Evolutionary conservation across 2,797 vertebrate species (phyloP).

Genomic region (Adrianichthys oophorus): DNA sequence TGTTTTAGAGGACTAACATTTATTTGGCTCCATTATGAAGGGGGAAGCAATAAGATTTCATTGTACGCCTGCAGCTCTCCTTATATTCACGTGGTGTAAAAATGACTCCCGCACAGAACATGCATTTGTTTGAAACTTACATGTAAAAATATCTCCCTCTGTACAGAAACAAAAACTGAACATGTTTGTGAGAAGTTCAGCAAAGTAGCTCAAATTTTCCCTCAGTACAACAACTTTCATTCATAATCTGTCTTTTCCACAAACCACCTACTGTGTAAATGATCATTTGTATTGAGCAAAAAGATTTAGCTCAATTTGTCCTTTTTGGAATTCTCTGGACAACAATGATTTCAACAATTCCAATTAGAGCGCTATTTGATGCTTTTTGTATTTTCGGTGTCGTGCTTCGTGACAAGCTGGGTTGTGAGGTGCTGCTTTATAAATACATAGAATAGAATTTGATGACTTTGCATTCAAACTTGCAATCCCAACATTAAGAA

Average conservation of each 20-base stretch:
- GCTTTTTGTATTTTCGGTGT: too few relatives aligned
- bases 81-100: slow-evolving; percentile 24
- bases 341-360: too few relatives aligned
- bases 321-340: too few relatives aligned
- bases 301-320: too few relatives aligned
- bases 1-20: slow-evolving; percentile 52
- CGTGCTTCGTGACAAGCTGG: too few relatives aligned
- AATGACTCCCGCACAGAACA: slow-evolving; percentile 21
- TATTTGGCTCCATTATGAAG: slow-evolving; percentile 67
- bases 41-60: slow-evolving; percentile 27
- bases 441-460: too few relatives aligned
- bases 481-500: too few relatives aligned
- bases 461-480: too few relatives aligned
- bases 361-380: too few relatives aligned
- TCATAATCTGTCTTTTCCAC: background rate
- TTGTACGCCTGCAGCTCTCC: slow-evolving; percentile 35
- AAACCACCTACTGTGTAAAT: background rate
- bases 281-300: too few relatives aligned
- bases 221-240: slow-evolving; percentile 21
- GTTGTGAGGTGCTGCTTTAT: too few relatives aligned
- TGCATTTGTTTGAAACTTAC: slow-evolving; percentile 48
- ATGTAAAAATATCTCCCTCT: slow-evolving; percentile 48
- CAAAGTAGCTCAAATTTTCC: slow-evolving; percentile 36
- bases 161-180: slow-evolving; percentile 25
- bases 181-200: slow-evolving; percentile 30